These are phyloP conservation scores for Fulmarus glacialis DNA, from an alignment of 2,113 vertebrate genomes.

Conservation along the genomic window DNA sequence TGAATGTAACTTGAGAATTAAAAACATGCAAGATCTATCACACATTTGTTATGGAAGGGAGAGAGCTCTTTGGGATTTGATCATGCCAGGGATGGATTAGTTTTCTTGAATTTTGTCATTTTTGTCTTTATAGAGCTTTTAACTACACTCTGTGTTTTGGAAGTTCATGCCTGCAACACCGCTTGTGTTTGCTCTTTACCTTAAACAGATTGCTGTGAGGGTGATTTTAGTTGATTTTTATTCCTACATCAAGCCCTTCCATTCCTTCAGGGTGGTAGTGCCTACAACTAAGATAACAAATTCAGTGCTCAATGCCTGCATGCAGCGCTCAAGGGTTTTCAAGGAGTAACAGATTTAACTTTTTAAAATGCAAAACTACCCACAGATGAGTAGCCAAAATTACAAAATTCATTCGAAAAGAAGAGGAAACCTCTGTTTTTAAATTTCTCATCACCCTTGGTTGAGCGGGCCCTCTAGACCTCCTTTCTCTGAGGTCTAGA, in stretches of 20 bases:
- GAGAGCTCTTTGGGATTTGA: neutral
- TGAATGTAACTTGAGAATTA: neutral
- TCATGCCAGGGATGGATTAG: neutral
- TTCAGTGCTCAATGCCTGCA: neutral
- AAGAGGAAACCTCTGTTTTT: neutral
- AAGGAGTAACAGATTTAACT: neutral
- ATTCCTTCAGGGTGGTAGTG: neutral
- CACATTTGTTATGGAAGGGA: neutral
- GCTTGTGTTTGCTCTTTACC: neutral
- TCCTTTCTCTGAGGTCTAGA: neutral
- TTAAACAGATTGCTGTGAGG: neutral
- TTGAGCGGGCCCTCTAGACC: too few relatives aligned
- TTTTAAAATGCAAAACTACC: neutral
- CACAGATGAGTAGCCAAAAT: neutral
- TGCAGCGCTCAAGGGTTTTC: neutral
- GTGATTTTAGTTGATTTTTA: neutral
- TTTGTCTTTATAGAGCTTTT: neutral
- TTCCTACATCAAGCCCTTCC: neutral
- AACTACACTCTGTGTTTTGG: neutral
- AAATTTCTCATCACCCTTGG: neutral
- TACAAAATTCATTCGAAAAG: neutral
- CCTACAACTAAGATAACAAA: neutral
- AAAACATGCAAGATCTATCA: neutral
- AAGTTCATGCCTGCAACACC: neutral
- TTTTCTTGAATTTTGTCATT: neutral